Percentiles rank a stretch among this genome's conserved stretches.
Evolutionary conservation across 2,797 vertebrate species (phyloP).

Genomic region (Antrozous pallidus): DNA sequence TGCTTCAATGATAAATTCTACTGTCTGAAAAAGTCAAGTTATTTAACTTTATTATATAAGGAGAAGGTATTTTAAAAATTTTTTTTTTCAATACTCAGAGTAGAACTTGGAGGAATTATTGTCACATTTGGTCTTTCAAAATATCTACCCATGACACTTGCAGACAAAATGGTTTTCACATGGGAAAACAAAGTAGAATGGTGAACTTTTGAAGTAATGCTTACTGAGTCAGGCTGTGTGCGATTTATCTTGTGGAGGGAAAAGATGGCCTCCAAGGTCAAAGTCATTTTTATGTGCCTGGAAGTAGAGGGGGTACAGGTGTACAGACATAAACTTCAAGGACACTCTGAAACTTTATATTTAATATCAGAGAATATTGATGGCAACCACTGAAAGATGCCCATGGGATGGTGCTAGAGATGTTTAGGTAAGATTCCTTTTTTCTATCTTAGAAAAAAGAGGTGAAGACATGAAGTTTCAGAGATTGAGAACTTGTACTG

Average conservation of each 20-base stretch:
- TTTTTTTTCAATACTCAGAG: neutral
- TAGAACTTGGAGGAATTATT: neutral
- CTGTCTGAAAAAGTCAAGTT: constrained; percentile 36
- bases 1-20: constrained; percentile 16
- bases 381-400: neutral
- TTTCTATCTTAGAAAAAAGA: neutral
- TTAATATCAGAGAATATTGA: constrained; percentile 32
- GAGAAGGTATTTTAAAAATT: neutral
- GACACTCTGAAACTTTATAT: constrained; percentile 36
- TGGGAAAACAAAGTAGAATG: constrained; percentile 22
- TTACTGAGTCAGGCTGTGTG: neutral
- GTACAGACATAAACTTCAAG: constrained; percentile 48
- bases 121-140: constrained; percentile 47
- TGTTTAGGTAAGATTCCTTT: neutral
- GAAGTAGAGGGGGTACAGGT: constrained; percentile 23
- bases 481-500: neutral
- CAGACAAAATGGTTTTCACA: constrained; percentile 22
- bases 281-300: constrained; percentile 37
- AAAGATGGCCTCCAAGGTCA: constrained; percentile 38
- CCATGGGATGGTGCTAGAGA: neutral
- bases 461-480: neutral
- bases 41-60: constrained; percentile 39
- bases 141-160: constrained; percentile 56
- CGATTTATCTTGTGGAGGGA: neutral
- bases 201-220: constrained; percentile 38